Conservation (phyloP, 2,113 vertebrate species). For the Xiphophorus maculatus region DNA sequence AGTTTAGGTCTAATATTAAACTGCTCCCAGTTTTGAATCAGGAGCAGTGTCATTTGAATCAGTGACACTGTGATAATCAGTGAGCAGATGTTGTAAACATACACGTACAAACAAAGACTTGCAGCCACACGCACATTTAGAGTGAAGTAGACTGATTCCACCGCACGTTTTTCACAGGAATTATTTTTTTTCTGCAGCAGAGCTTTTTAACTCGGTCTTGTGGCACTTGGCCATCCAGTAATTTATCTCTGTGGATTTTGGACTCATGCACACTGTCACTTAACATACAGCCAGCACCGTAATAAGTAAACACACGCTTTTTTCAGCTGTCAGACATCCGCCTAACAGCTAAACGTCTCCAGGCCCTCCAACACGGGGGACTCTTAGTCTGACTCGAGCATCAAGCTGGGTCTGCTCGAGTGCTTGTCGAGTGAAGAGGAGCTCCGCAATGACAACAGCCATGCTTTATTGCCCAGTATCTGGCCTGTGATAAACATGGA, state of each 20-base stretch:
- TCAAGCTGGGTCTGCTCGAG: constrained; percentile 35
- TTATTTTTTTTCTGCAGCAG: constrained; percentile 51
- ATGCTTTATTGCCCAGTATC: constrained; percentile 68
- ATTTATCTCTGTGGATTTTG: constrained; percentile 73
- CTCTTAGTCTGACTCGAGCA: constrained; percentile 38
- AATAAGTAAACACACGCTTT: constrained; percentile 67
- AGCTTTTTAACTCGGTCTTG: constrained; percentile 57
- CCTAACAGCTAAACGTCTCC: constrained; percentile 67
- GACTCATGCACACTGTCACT: constrained; percentile 76
- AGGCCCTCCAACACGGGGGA: constrained; percentile 67
- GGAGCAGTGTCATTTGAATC: no score
- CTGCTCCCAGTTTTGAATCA: background rate
- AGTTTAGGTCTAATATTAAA: background rate
- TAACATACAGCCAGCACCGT: constrained; percentile 72
- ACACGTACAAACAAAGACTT: background rate
- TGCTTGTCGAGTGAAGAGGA: constrained; percentile 55
- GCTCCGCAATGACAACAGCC: constrained; percentile 54
- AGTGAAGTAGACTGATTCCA: constrained; percentile 3
- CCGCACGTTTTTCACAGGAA: constrained; percentile 29
- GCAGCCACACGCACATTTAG: constrained; percentile 1
- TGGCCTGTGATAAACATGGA: constrained; percentile 70
- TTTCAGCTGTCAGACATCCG: constrained; percentile 61
- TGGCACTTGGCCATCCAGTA: constrained; percentile 69
- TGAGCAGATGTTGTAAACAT: background rate
- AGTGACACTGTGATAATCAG: background rate